Evolutionary conservation across 2,888 invertebrate species (phyloP).

Genomic region (Anthrax anthrax): DNA sequence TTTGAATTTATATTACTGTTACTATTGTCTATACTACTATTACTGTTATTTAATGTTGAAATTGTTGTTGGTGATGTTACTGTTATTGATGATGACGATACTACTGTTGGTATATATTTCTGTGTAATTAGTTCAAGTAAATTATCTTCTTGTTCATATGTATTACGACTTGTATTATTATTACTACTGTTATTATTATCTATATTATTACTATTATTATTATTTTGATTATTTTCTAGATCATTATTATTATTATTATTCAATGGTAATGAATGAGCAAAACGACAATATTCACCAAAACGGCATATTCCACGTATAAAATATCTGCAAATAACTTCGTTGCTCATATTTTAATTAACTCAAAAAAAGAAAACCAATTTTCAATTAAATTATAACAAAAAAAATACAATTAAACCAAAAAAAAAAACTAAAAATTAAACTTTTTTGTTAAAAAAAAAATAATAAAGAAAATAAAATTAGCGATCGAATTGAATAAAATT

Average conservation of each 20-base stretch:
- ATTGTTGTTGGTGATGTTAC: not conserved
- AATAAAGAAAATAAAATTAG: too few relatives aligned
- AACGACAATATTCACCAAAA: slow-evolving; percentile 29
- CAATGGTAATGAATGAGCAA: slow-evolving; percentile 22
- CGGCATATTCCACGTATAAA: slow-evolving; percentile 29
- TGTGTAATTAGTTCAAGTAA: too few relatives aligned
- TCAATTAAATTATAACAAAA: too few relatives aligned
- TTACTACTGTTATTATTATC: not conserved
- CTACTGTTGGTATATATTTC: too few relatives aligned
- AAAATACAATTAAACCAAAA: too few relatives aligned
- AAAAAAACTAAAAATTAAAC: too few relatives aligned
- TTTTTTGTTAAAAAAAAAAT: too few relatives aligned
- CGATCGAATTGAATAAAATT: too few relatives aligned
- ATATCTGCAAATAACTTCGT: slow-evolving; percentile 22
- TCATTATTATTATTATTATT: slow-evolving; percentile 7
- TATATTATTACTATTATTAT: not conserved
- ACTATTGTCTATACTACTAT: too few relatives aligned
- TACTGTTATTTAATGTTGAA: not conserved
- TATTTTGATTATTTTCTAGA: not conserved
- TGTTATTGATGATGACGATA: too few relatives aligned
- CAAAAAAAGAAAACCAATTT: too few relatives aligned
- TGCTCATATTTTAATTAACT: not conserved
- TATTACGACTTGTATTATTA: not conserved
- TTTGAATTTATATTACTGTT: too few relatives aligned
- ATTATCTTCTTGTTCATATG: not conserved